Percentiles rank a stretch among this genome's conserved stretches.
These are phyloP conservation scores for Caenorhabditis virilis DNA, from an alignment of 2,888 invertebrate genomes.

Conservation along the genomic window DNA sequence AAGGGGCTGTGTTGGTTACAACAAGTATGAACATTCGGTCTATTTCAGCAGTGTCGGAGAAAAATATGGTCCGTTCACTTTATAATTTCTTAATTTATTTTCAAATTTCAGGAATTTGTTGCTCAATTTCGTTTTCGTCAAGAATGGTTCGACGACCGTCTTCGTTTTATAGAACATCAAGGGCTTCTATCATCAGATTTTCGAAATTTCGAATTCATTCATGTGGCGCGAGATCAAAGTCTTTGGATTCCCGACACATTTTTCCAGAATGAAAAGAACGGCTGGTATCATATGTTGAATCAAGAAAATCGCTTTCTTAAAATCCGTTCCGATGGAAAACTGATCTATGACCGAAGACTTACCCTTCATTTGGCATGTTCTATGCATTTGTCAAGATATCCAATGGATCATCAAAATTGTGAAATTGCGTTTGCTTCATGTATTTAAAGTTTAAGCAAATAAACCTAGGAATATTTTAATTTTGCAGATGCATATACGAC, in stretches of 20 bases:
- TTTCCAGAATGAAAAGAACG: slow-evolving; percentile 66
- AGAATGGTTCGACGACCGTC: slow-evolving; percentile 67
- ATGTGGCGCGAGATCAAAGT: slow-evolving; percentile 60
- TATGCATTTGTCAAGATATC: slow-evolving; percentile 67
- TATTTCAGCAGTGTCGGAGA: slow-evolving; percentile 64
- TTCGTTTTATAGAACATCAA: slow-evolving; percentile 58
- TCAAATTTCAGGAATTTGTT: slow-evolving; percentile 62
- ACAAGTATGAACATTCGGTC: slow-evolving; percentile 61
- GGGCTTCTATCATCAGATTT: slow-evolving; percentile 48
- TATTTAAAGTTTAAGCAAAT: slow-evolving; percentile 35
- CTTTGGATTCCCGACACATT: slow-evolving; percentile 67
- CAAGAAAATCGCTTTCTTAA: slow-evolving; percentile 66
- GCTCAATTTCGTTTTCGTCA: slow-evolving; percentile 68
- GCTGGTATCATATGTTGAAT: slow-evolving; percentile 66
- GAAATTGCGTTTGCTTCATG: slow-evolving; percentile 68
- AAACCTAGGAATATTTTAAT: background rate
- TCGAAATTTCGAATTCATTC: slow-evolving; percentile 58
- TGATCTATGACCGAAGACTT: slow-evolving; percentile 65
- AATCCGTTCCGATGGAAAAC: slow-evolving; percentile 65
- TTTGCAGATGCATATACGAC: slow-evolving; percentile 93
- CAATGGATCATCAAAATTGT: slow-evolving; percentile 68
- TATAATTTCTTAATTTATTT: background rate
- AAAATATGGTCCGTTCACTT: slow-evolving; percentile 58
- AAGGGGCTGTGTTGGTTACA: slow-evolving; percentile 62
- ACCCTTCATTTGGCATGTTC: slow-evolving; percentile 67